Evolutionary conservation across 2,797 vertebrate genomes (phyloP), one percentile per base, ranked within the genome.

Genomic region (Molossus molossus): DNA sequence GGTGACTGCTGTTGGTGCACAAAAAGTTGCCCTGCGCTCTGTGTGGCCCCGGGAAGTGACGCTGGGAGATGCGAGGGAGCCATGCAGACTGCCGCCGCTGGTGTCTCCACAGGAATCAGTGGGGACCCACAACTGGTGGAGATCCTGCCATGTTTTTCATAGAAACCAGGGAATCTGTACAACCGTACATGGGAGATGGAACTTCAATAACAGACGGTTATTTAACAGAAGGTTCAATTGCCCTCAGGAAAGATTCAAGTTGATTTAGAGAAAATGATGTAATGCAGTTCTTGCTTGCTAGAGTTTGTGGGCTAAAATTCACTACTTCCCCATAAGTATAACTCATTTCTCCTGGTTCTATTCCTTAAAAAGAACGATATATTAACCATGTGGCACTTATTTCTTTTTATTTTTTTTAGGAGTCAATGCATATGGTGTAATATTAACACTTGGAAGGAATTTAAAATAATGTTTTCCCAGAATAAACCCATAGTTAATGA

Each of bases 371-470:
- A 57, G 17, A 64, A 33, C 10, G 69, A 37, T 20, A 2, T 58
- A 14, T 45, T 37, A 29, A 13, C 20, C 6, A 60, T 15, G 25
- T 55, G 57, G 27, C 7, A 53, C 9, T 58, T 65, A 21, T 12
- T 64, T 67, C 77, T 88, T 29, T 67, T 62, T 87, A 90, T 40
- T 23, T 15, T 69, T 88, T 94, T 97, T 77, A 85, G 60, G 64
- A 86, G 17, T 45, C 27, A 87, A 20, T 50, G 15, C 6, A 9
- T 1, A 23, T 55, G 45, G 10, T 33, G 94, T 12, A 91, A 80
- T 76, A 62, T 33, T 91, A 87, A 87, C 18, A 75, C 10, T 58
- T 73, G 45, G 17, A 5, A 95, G n/a, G 50, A 79, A 90, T 82
- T 76, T 77, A 48, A 27, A 73, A 70, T 73, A 91, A 80, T 17